These are phyloP conservation scores for Chaetodon trifascialis DNA, from an alignment of 2,113 vertebrate species.

Conservation along the genomic window DNA sequence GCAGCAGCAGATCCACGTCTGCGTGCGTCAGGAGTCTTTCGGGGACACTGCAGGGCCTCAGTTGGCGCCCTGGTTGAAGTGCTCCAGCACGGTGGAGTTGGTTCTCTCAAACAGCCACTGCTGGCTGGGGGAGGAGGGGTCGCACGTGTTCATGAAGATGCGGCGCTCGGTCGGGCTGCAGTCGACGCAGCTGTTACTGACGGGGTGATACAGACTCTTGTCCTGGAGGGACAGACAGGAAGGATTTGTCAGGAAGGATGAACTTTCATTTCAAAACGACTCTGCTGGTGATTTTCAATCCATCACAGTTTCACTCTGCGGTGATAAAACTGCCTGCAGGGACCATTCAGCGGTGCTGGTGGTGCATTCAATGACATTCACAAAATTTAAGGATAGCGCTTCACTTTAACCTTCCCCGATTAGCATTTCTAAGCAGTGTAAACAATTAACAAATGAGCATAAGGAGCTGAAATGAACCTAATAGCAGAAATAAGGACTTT, in stretches of 20 bases:
- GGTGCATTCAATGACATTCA: neutral
- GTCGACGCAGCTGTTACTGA: slow-evolving; percentile 80
- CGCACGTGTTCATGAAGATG: slow-evolving; percentile 75
- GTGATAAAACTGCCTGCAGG: neutral
- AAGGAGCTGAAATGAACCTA: too few species aligned
- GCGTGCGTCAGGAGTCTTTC: neutral
- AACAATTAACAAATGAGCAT: too few species aligned
- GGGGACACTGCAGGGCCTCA: slow-evolving; percentile 18
- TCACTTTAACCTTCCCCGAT: too few species aligned
- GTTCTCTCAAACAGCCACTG: slow-evolving; percentile 78
- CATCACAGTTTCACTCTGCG: neutral
- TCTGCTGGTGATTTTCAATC: neutral
- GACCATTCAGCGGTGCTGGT: neutral
- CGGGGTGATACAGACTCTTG: slow-evolving; percentile 72
- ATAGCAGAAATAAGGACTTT: too few species aligned
- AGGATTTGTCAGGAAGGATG: too few species aligned
- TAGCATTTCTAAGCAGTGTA: too few species aligned
- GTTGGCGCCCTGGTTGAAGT: slow-evolving; percentile 63
- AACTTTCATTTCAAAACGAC: too few species aligned
- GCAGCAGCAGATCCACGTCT: slow-evolving; percentile 22
- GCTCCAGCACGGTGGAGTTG: slow-evolving; percentile 77
- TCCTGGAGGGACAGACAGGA: slow-evolving; percentile 58
- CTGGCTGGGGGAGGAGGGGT: slow-evolving; percentile 64
- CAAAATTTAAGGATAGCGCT: neutral
- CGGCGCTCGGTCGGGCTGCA: slow-evolving; percentile 63